Percentiles rank a stretch among this genome's conserved stretches.
phyloP scores from a whole-genome alignment of 2,888 invertebrate genomes.

The Limnephilus auricula region DNA sequence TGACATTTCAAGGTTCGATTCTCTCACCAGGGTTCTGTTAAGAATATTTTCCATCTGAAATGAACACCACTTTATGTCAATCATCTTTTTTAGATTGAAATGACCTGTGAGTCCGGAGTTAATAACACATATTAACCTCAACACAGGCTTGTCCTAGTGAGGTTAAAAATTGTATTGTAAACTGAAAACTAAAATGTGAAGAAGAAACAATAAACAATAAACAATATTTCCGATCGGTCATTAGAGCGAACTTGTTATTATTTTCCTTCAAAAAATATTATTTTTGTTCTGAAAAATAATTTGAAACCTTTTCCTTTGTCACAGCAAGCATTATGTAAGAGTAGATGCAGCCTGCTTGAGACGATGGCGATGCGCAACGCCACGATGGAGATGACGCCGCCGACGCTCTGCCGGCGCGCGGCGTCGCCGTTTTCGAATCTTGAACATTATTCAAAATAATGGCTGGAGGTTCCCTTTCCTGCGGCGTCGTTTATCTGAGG shows the following conservation, averaged over 20 bases:
- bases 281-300: not conserved
- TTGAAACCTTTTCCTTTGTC: not conserved
- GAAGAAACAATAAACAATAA: too few relatives aligned
- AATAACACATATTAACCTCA: too few relatives aligned
- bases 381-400: not conserved
- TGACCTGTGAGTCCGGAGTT: too few relatives aligned
- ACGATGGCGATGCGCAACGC: conserved; percentile 21
- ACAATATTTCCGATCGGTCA: too few relatives aligned
- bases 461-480: conserved; percentile 59
- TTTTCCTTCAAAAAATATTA: not conserved
- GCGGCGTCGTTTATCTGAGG: conserved; percentile 65
- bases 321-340: not conserved
- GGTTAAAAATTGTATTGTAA: too few relatives aligned
- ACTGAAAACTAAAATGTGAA: too few relatives aligned
- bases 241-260: not conserved
- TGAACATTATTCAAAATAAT: conserved; percentile 66
- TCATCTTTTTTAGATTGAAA: too few relatives aligned
- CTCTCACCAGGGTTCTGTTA: not conserved
- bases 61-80: too few relatives aligned
- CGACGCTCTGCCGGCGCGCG: not conserved
- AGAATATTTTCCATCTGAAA: not conserved
- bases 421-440: conserved; percentile 55
- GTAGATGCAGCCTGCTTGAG: not conserved
- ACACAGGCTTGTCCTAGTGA: too few relatives aligned
- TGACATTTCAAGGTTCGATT: not conserved